Evolutionary conservation across 2,888 invertebrate species (phyloP), one percentile per base, ranked within the genome.

Genomic region (Macaria liturata): DNA sequence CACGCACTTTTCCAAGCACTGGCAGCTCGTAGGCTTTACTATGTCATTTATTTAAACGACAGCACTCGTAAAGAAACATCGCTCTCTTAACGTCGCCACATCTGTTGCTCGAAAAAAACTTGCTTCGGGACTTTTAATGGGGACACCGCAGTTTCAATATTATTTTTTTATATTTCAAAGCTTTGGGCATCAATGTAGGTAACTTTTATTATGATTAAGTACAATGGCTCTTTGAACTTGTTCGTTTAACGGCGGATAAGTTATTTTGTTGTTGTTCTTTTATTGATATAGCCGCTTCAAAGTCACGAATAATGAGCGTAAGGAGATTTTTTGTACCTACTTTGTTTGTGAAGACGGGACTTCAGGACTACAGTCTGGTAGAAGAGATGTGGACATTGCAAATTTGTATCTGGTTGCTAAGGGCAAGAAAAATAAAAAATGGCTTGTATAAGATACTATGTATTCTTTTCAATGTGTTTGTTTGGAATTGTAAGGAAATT

Each of bases 191-290:
- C 46, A 49, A 60, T 56, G 60, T 60, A 32, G 57, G 61, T 61
- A 32, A 54, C 57, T 61, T 58, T 58, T 61, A 55, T 61, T 61
- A 61, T 57, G 57, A 61, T 58, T 61, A 52, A 61, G 59, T 45
- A 64, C 60, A 66, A 66, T 64, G 59, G 60, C 63, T 64, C 47
- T 64, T 57, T 62, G 59, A 66, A 59, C 48, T 64, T 66, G 49
- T 62, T 62, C 47, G 50, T 45, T 55, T 59, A 55, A 59, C 48
- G 59, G 32, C 40, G 51, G 51, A 55, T 59, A 59, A 59, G 47
- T 59, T 55, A 55, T 51, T 51, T 59, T 54, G 54, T 59, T 59
- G 54, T 59, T 59, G 59, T 59, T 59, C 57, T 59, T 59, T 55
- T 59, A 59, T 59, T 55, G 54, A 59, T 51, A 59, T 54, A 45